Conservation (phyloP, 2,888 invertebrate species). For the Amblyteles armatorius region DNA sequence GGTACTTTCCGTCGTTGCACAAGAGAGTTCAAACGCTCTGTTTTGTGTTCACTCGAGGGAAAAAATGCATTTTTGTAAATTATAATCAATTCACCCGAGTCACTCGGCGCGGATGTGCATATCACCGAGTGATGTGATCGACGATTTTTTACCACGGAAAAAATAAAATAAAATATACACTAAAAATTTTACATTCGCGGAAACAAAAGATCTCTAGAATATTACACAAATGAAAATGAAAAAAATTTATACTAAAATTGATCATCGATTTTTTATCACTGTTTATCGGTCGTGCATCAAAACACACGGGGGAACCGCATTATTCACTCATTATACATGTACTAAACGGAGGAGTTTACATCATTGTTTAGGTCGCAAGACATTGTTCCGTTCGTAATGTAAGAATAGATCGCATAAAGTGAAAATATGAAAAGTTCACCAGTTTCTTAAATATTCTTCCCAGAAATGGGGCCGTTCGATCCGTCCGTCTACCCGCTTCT, state of each 20-base stretch:
- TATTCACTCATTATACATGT: slow-evolving; percentile 34
- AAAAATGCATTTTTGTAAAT: slow-evolving; percentile 11
- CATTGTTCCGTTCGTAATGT: slow-evolving; percentile 62
- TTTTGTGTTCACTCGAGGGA: not conserved
- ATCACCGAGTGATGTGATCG: slow-evolving; percentile 26
- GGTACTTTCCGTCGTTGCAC: slow-evolving; percentile 36
- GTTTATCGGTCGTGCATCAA: slow-evolving; percentile 20
- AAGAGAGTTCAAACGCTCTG: slow-evolving; percentile 27
- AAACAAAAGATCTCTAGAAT: slow-evolving; percentile 33
- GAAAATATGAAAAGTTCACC: slow-evolving; percentile 42
- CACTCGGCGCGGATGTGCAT: slow-evolving; percentile 15
- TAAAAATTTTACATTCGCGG: slow-evolving; percentile 40
- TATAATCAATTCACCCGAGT: slow-evolving; percentile 4
- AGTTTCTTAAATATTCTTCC: slow-evolving; percentile 9
- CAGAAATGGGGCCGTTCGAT: slow-evolving; percentile 16
- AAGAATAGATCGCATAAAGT: slow-evolving; percentile 61
- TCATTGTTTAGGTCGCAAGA: slow-evolving; percentile 32
- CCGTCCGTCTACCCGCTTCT: not conserved
- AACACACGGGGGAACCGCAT: slow-evolving; percentile 35
- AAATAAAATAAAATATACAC: slow-evolving; percentile 26
- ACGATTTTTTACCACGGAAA: slow-evolving; percentile 29
- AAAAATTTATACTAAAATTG: slow-evolving; percentile 40
- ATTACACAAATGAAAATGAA: slow-evolving; percentile 11
- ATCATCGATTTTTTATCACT: slow-evolving; percentile 46
- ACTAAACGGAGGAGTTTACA: slow-evolving; percentile 30